These are phyloP conservation scores for Rhaphigaster nebulosa DNA, from an alignment of 2,888 invertebrate genomes.

Conservation along the genomic window DNA sequence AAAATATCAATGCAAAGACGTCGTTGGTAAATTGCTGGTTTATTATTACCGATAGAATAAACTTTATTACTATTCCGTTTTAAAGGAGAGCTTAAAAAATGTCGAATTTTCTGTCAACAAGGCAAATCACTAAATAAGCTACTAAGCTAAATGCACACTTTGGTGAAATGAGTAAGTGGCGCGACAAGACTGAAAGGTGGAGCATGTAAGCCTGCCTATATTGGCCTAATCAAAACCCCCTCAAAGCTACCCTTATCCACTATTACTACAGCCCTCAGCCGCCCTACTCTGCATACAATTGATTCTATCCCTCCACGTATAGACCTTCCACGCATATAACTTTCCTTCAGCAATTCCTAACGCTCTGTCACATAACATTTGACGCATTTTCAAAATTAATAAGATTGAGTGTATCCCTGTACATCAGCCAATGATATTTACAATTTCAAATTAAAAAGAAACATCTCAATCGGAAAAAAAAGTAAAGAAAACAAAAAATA, in stretches of 20 bases:
- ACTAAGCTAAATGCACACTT: neutral
- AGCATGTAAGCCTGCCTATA: slow-evolving; percentile 31
- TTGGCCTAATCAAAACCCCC: slow-evolving; percentile 49
- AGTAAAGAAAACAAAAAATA: too few relatives aligned
- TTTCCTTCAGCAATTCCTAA: neutral
- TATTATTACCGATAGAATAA: too few relatives aligned
- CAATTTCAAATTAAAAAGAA: neutral
- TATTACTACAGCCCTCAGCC: slow-evolving; percentile 24
- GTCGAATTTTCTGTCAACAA: neutral
- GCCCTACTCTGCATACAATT: slow-evolving; percentile 3
- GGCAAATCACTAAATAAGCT: neutral
- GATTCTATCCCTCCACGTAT: neutral
- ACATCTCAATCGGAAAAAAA: neutral
- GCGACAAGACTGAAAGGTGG: slow-evolving; percentile 14
- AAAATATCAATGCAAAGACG: too few relatives aligned
- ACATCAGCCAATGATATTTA: neutral
- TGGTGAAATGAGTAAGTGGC: slow-evolving; percentile 14
- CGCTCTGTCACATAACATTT: neutral
- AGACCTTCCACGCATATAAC: neutral
- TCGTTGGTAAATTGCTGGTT: too few relatives aligned
- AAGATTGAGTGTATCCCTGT: neutral
- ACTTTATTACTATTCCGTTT: neutral
- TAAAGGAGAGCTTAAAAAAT: neutral
- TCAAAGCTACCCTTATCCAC: slow-evolving; percentile 27
- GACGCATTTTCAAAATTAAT: neutral